Base-by-base conservation (phyloP, 2,113 vertebrate species). In the Brachyhypopomus occidentalis region DNA sequence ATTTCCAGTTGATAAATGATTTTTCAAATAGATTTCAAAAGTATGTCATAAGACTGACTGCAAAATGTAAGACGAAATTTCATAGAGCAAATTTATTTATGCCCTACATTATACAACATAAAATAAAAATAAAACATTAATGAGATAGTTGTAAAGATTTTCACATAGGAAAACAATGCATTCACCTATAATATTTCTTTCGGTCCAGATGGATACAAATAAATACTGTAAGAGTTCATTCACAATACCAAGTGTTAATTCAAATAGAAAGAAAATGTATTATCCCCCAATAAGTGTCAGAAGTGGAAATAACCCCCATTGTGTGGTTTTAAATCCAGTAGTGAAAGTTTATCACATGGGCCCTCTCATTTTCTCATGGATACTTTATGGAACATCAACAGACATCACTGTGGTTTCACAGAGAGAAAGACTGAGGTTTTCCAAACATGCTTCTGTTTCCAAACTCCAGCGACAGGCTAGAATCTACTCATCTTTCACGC, bases 291-390 rank as follows among this genome's bases (percentile, higher is more conserved):
- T 14, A 9, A 52, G 45, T 14, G 12, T 1, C 45, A 52, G 45
- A 25, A 74, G 59, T 16, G 52, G 55, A 66, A 67, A 16, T 20
- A 67, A 20, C 0, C 27, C 63, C 19, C 12, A 2, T 52, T 52
- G 8, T 52, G 12, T 52, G 45, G 45, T 52, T 52, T 52, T 59
- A 16, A 20, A 64, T n/a, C 11, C 67, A 62, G 17, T 41, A 27
- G 23, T 34, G 36, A 71, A 19, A 79, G 41, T 4, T 20, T 16
- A 59, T 62, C 38, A 55, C 20, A 0, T 70, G 59, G 70, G 71
- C 16, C 25, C 55, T 48, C 25, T 19, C 34, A 41, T n/a, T 64
- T 75, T 84, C 72, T 76, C 17, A 38, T 63, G 41, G 8, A 19
- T 30, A 77, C 25, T 27, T 45, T 63, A 48, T 52, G 27, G 70